Conservation (phyloP, 2,797 vertebrate species). For the Scolopax rusticola region DNA sequence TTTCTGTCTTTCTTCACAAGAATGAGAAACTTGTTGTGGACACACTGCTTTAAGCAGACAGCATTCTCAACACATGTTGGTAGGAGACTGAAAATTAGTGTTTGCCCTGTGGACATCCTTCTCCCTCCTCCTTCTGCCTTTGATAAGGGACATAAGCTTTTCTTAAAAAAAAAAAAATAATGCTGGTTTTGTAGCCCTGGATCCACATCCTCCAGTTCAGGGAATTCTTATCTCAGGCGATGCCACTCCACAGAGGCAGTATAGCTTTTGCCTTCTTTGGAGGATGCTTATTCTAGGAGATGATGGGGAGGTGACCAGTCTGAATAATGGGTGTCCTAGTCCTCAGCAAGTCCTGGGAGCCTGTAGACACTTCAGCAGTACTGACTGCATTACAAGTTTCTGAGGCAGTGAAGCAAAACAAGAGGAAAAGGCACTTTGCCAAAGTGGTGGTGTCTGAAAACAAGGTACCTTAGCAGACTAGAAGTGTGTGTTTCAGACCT, state of each 20-base stretch:
- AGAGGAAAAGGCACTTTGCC: neutral
- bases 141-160: neutral
- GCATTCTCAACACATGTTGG: neutral
- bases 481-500: neutral
- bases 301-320: neutral
- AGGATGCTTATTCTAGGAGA: neutral
- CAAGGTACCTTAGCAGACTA: neutral
- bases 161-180: neutral
- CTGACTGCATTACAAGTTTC: neutral
- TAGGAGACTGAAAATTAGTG: neutral
- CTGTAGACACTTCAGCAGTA: neutral
- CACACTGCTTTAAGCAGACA: neutral
- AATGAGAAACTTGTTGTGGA: neutral
- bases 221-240: neutral
- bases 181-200: neutral
- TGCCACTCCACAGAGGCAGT: neutral
- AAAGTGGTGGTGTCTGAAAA: neutral
- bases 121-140: neutral
- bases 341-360: neutral
- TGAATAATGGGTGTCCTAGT: neutral
- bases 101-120: neutral
- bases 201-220: neutral
- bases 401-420: neutral
- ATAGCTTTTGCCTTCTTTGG: neutral
- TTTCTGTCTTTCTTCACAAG: neutral